Conservation (phyloP, 2,797 vertebrate genomes). For the Syngnathus acus region DNA sequence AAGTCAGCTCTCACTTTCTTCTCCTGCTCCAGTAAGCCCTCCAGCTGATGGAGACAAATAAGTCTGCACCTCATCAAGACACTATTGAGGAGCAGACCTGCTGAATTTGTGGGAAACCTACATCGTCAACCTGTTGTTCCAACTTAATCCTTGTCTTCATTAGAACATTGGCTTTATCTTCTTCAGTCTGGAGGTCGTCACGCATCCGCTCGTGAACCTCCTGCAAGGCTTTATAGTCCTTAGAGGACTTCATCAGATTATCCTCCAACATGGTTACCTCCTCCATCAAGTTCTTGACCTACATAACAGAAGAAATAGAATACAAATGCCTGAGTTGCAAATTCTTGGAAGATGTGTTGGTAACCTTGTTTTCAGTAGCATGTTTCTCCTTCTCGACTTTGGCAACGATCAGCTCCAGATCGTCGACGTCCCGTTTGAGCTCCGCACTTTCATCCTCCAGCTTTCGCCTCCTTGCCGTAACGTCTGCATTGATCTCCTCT, state of each 20-base stretch:
- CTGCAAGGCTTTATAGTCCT: constrained; percentile 69
- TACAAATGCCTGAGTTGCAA: neutral
- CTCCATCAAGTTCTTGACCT: constrained; percentile 79
- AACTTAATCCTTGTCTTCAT: constrained; percentile 78
- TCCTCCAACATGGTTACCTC: constrained; percentile 74
- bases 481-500: constrained; percentile 75
- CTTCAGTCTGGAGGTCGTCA: constrained; percentile 75
- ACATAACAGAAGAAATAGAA: constrained; percentile 14
- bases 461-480: constrained; percentile 67
- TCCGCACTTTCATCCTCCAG: constrained; percentile 69
- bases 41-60: constrained; percentile 54
- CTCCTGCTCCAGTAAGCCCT: constrained; percentile 77
- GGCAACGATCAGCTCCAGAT: constrained; percentile 52
- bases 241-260: constrained; percentile 67
- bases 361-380: constrained; percentile 55
- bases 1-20: constrained; percentile 76
- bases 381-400: constrained; percentile 64
- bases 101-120: constrained; percentile 40
- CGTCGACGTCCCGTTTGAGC: constrained; percentile 57
- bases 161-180: constrained; percentile 78
- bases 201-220: constrained; percentile 73
- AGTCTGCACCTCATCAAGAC: neutral
- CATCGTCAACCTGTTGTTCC: constrained; percentile 80
- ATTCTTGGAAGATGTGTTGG: neutral
- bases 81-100: neutral